A percentile compares a stretch with the other conserved stretches of the same genome.
These are phyloP conservation scores for Bombus picipes DNA, from an alignment of 1,140 invertebrate species.

Conservation along the genomic window DNA sequence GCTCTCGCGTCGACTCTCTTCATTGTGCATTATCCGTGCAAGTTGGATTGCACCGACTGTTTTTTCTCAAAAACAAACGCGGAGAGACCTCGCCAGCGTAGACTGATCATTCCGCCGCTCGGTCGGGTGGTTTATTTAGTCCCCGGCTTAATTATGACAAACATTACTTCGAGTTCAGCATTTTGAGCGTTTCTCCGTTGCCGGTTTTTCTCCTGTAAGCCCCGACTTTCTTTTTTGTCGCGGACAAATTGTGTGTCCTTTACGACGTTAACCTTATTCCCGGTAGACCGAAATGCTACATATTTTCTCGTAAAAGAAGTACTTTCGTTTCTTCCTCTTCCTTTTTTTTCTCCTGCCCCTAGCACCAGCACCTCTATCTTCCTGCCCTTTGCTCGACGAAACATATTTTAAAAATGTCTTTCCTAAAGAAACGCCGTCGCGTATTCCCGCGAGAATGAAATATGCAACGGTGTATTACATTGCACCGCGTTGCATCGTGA, in stretches of 20 bases:
- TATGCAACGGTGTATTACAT: slow-evolving; percentile 30
- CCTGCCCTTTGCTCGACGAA: slow-evolving; percentile 27
- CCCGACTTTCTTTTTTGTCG: slow-evolving; percentile 40
- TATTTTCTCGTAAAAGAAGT: slow-evolving; percentile 46
- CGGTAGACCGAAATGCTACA: slow-evolving; percentile 54
- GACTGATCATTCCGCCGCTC: not conserved
- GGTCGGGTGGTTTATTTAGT: slow-evolving; percentile 30
- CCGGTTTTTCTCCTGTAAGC: not conserved
- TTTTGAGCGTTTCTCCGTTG: slow-evolving; percentile 14
- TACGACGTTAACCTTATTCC: slow-evolving; percentile 67
- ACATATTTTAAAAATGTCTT: slow-evolving; percentile 44
- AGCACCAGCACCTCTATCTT: not conserved
- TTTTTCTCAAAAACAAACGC: slow-evolving; percentile 19
- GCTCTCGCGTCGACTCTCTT: not conserved
- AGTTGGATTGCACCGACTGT: slow-evolving; percentile 1
- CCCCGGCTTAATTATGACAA: slow-evolving; percentile 47
- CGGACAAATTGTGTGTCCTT: slow-evolving; percentile 66
- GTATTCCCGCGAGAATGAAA: slow-evolving; percentile 28
- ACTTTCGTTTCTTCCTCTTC: slow-evolving; percentile 19
- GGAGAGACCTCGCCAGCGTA: not conserved
- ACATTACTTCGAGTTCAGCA: slow-evolving; percentile 34
- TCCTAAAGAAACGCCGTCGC: slow-evolving; percentile 19
- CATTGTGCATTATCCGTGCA: not conserved
- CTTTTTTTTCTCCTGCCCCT: slow-evolving; percentile 28
- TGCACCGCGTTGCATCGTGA: slow-evolving; percentile 5